Evolutionary conservation across 1,140 invertebrate genomes (phyloP).

Genomic region (Drusus annulatus): DNA sequence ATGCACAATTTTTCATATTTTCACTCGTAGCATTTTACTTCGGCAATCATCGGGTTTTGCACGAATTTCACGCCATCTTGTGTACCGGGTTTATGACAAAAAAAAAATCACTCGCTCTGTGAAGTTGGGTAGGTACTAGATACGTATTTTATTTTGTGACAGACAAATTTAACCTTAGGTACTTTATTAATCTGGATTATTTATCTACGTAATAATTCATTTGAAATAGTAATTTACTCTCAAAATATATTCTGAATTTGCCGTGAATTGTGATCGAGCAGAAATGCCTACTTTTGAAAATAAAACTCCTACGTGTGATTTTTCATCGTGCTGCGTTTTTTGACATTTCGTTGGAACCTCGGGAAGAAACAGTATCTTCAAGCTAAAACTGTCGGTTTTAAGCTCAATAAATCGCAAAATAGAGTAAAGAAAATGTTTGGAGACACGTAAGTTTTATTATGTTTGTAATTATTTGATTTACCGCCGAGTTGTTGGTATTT

Average conservation of each 20-base stretch:
- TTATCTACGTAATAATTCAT: too few species aligned
- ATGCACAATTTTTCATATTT: background rate
- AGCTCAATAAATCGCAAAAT: background rate
- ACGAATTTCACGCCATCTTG: background rate
- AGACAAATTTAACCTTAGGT: too few species aligned
- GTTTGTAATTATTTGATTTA: background rate
- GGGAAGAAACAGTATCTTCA: too few species aligned
- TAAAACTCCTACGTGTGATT: too few species aligned
- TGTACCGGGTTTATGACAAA: background rate
- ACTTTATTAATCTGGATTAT: too few species aligned
- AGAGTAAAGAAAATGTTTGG: background rate
- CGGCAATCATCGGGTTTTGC: conserved; percentile 30
- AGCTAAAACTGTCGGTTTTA: too few species aligned
- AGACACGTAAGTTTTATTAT: background rate
- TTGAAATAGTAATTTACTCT: too few species aligned
- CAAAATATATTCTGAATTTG: too few species aligned
- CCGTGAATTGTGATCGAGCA: too few species aligned
- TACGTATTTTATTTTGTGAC: background rate
- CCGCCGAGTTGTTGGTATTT: background rate
- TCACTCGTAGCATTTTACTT: background rate
- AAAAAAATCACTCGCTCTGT: background rate
- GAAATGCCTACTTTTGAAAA: too few species aligned
- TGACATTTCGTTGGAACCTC: too few species aligned
- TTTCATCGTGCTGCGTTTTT: too few species aligned
- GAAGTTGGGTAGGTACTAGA: conserved; percentile 1